These are phyloP conservation scores for Drosophila ironensis DNA, from an alignment of 1,140 invertebrate genomes.

Conservation along the genomic window DNA sequence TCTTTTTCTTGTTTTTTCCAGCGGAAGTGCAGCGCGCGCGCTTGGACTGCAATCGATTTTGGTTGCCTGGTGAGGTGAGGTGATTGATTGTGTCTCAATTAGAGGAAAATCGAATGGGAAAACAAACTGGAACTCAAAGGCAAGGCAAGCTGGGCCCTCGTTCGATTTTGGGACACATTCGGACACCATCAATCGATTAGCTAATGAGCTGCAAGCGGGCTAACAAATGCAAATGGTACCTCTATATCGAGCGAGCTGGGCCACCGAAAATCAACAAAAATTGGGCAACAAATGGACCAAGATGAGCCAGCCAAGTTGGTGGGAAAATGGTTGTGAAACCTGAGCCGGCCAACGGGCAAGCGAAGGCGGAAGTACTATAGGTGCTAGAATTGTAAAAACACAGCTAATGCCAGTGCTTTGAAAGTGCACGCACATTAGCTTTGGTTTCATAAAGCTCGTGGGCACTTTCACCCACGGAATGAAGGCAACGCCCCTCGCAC, in stretches of 20 bases:
- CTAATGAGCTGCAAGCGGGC: conserved; percentile 29
- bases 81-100: conserved; percentile 49
- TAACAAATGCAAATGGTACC: conserved; percentile 6
- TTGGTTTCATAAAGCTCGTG: no score
- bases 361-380: no score
- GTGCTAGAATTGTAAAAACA: no score
- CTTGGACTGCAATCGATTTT: conserved; percentile 32
- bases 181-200: conserved; percentile 13
- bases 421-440: no score
- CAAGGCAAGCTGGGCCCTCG: not conserved
- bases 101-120: conserved; percentile 12
- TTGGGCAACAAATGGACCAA: not conserved
- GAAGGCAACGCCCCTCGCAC: no score
- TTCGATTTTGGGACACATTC: not conserved
- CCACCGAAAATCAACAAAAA: not conserved
- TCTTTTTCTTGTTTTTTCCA: not conserved
- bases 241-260: not conserved
- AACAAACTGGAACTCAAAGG: not conserved
- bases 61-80: conserved; percentile 9
- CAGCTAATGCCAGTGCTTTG: no score
- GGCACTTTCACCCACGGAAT: no score
- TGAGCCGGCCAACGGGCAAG: no score
- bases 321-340: not conserved
- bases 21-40: conserved; percentile 42
- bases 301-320: not conserved